A percentile compares a stretch with the other conserved stretches of the same genome.
These are phyloP conservation scores for Ailurus styani DNA, from an alignment of 2,113 vertebrate genomes.

Conservation along the genomic window DNA sequence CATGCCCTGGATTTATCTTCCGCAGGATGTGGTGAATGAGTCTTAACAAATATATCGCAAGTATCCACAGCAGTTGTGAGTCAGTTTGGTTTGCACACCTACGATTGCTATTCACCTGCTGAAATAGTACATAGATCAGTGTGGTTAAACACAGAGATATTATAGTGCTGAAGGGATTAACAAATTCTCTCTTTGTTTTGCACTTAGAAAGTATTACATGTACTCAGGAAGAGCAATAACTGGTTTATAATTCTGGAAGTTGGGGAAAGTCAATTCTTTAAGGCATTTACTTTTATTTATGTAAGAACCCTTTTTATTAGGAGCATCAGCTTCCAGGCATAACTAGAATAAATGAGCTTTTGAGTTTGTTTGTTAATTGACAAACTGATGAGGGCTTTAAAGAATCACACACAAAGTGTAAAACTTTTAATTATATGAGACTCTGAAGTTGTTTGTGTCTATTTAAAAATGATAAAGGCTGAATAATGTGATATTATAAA, in stretches of 20 bases:
- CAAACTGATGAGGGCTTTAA: slow-evolving; percentile 42
- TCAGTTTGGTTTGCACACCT: background rate
- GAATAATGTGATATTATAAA: background rate
- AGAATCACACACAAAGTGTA: background rate
- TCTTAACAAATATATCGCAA: background rate
- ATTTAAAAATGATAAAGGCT: slow-evolving; percentile 17
- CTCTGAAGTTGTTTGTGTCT: slow-evolving; percentile 4
- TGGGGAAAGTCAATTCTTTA: slow-evolving; percentile 32
- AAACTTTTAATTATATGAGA: slow-evolving; percentile 51
- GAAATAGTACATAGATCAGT: background rate
- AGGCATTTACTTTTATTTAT: slow-evolving; percentile 44
- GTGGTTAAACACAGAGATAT: slow-evolving; percentile 16
- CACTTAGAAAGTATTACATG: slow-evolving; percentile 29
- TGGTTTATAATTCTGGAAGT: slow-evolving; percentile 38
- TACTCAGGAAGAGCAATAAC: slow-evolving; percentile 34
- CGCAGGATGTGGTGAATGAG: slow-evolving; percentile 1
- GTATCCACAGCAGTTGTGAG: background rate
- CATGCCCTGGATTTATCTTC: slow-evolving; percentile 36
- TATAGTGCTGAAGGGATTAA: background rate
- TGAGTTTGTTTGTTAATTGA: slow-evolving; percentile 42
- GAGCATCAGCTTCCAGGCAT: slow-evolving; percentile 47
- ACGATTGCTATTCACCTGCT: background rate
- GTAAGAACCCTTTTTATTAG: slow-evolving; percentile 47
- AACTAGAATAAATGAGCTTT: slow-evolving; percentile 48
- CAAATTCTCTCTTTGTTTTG: slow-evolving; percentile 39